A percentile compares a stretch with the other conserved stretches of the same genome.
phyloP scores from a whole-genome alignment of 1,140 invertebrate species.

The Drosophila eugracilis region DNA sequence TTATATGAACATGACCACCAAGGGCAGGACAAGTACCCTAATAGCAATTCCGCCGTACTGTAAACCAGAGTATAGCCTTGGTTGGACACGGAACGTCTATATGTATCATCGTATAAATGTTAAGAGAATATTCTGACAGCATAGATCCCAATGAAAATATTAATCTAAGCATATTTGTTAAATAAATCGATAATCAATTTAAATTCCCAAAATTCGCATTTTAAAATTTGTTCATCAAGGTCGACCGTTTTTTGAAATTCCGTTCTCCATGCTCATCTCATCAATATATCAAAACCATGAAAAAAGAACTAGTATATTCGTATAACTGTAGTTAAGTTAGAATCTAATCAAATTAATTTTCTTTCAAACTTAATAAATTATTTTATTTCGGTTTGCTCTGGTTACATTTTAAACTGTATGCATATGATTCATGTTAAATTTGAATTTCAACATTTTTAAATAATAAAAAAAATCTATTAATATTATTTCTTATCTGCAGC shows the following conservation, averaged over 20 bases:
- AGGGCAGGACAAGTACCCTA: slow-evolving; percentile 14
- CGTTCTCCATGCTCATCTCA: too few relatives aligned
- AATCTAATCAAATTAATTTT: too few relatives aligned
- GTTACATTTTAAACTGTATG: too few relatives aligned
- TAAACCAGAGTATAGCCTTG: slow-evolving; percentile 8
- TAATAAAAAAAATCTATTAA: not conserved
- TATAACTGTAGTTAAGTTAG: too few relatives aligned
- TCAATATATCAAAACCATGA: too few relatives aligned
- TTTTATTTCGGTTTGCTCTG: too few relatives aligned
- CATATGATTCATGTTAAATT: too few relatives aligned
- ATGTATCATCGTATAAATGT: slow-evolving; percentile 4
- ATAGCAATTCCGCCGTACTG: not conserved
- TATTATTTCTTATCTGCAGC: not conserved
- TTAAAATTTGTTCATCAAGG: not conserved
- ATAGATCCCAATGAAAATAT: slow-evolving; percentile 5
- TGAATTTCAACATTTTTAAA: too few relatives aligned
- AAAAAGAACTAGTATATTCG: too few relatives aligned
- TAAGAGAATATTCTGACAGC: slow-evolving; percentile 1
- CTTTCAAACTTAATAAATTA: too few relatives aligned
- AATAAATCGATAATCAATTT: slow-evolving; percentile 17
- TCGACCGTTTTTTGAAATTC: too few relatives aligned
- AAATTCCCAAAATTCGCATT: too few relatives aligned
- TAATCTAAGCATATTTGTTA: slow-evolving; percentile 27
- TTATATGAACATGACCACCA: slow-evolving; percentile 23
- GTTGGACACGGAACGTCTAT: not conserved